A percentile compares a stretch with the other conserved stretches of the same genome.
Conservation (phyloP, 2,113 vertebrate species). For the Pholis gunnellus region DNA sequence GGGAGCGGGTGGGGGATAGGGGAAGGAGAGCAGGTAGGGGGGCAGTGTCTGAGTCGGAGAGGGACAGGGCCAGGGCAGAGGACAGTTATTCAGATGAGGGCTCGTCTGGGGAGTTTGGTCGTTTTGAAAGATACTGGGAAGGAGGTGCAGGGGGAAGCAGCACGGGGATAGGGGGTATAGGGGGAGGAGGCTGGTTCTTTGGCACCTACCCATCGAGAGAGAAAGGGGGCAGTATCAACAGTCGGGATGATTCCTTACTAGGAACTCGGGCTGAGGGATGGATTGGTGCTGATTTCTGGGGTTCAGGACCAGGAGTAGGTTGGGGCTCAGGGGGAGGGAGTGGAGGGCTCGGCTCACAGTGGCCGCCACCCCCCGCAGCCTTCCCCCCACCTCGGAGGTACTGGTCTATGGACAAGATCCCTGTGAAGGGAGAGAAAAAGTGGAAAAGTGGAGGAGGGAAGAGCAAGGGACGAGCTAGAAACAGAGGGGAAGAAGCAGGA, state of each 20-base stretch:
- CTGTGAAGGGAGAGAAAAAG: constrained; percentile 89
- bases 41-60: constrained; percentile 85
- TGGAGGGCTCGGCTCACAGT: constrained; percentile 83
- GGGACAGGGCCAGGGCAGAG: constrained; percentile 79
- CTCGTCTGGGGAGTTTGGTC: constrained; percentile 85
- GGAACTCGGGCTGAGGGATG: constrained; percentile 82
- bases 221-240: constrained; percentile 86
- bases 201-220: constrained; percentile 91
- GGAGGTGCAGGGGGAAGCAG: constrained; percentile 82
- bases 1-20: constrained; percentile 70
- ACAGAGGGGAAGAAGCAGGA: constrained; percentile 79
- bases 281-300: constrained; percentile 82
- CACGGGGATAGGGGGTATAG: constrained; percentile 82
- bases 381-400: constrained; percentile 89
- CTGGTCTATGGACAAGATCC: constrained; percentile 94
- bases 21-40: constrained; percentile 76
- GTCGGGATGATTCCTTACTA: constrained; percentile 83
- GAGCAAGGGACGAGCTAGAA: constrained; percentile 78
- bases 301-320: constrained; percentile 80
- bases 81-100: constrained; percentile 86
- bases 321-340: constrained; percentile 85
- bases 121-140: constrained; percentile 91
- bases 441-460: constrained; percentile 84
- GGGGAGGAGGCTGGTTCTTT: constrained; percentile 89
- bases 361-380: constrained; percentile 81